Percentiles rank a stretch among this genome's conserved stretches.
These are phyloP conservation scores for Chalcosyrphus nemorum DNA, from an alignment of 2,888 invertebrate species.

Conservation along the genomic window DNA sequence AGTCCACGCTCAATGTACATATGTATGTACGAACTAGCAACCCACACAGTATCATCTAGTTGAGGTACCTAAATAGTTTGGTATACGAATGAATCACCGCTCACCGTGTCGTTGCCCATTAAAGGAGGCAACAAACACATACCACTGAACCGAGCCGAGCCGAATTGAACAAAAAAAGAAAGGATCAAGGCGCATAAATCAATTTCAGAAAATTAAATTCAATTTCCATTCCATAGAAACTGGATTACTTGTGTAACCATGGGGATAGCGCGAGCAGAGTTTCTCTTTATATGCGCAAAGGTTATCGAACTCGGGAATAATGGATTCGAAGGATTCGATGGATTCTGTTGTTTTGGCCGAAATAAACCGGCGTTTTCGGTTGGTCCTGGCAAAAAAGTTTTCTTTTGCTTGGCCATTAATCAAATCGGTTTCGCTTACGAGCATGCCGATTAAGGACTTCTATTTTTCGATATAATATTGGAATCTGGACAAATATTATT, in stretches of 20 bases:
- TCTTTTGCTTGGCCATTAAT: not conserved
- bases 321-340: not conserved
- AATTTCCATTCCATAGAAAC: slow-evolving; percentile 4
- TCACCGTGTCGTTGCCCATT: not conserved
- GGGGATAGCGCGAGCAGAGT: not conserved
- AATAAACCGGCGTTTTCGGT: slow-evolving; percentile 1
- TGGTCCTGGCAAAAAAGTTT: not conserved
- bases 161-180: not conserved
- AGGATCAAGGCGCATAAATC: not conserved
- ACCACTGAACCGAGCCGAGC: too few species aligned
- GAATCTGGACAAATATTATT: not conserved
- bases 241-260: slow-evolving; percentile 13
- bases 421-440: slow-evolving; percentile 5
- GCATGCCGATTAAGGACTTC: slow-evolving; percentile 6
- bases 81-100: not conserved
- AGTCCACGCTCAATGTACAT: not conserved
- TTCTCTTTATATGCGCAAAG: not conserved
- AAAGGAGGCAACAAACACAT: too few species aligned
- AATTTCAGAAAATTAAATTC: slow-evolving; percentile 13
- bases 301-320: not conserved
- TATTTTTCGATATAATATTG: not conserved
- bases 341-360: not conserved
- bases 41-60: not conserved
- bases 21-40: too few species aligned
- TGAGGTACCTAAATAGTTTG: not conserved